Conservation (phyloP, 2,797 vertebrate species). For the Champsocephalus gunnari region DNA sequence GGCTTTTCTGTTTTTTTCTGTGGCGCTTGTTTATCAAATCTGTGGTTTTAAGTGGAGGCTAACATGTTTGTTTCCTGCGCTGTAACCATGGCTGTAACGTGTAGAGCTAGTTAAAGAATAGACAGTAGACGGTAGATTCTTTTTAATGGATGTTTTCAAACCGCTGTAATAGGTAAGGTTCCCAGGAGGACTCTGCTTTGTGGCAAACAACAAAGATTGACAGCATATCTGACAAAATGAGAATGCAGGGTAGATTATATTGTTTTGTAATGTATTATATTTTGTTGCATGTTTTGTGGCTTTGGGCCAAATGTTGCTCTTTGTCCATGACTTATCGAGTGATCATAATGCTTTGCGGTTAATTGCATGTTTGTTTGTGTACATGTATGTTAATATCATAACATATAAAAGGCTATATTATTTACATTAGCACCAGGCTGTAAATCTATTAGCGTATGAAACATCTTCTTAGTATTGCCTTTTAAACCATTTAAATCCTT, state of each 20-base stretch:
- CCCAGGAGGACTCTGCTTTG: constrained; percentile 5
- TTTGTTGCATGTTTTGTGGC: neutral
- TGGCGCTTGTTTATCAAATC: neutral
- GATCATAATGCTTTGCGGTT: neutral
- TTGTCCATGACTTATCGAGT: neutral
- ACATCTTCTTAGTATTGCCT: neutral
- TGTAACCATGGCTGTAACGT: neutral
- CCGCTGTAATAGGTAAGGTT: constrained; percentile 4
- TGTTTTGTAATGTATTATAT: neutral
- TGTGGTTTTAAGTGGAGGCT: neutral
- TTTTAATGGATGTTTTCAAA: constrained; percentile 10
- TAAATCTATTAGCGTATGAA: neutral
- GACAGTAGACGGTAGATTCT: neutral
- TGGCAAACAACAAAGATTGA: constrained; percentile 7
- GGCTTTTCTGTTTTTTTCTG: neutral
- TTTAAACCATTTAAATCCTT: neutral
- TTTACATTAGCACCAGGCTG: constrained; percentile 3
- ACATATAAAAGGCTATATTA: neutral
- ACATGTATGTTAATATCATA: neutral
- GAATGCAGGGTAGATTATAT: neutral
- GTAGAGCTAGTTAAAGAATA: neutral
- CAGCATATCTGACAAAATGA: neutral
- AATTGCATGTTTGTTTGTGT: neutral
- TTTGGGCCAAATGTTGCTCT: neutral
- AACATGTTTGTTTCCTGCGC: neutral